Percentiles rank a stretch among this genome's conserved stretches.
These are phyloP conservation scores for Pygoscelis antarcticus DNA, from an alignment of 2,113 vertebrate species.

Conservation along the genomic window DNA sequence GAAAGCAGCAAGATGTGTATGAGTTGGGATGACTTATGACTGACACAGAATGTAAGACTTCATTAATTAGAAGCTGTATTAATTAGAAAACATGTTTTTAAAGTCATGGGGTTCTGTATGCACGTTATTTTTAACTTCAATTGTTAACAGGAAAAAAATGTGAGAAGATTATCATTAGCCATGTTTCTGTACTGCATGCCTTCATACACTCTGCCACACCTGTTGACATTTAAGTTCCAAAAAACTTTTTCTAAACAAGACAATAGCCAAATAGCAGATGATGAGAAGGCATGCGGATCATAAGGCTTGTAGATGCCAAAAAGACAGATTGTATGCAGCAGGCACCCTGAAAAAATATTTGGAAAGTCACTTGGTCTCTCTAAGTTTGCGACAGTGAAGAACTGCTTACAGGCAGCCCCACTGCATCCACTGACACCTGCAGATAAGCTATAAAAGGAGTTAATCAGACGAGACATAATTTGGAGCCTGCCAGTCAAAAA, in stretches of 20 bases:
- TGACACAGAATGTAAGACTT: neutral
- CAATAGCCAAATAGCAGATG: conserved; percentile 12
- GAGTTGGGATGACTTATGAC: neutral
- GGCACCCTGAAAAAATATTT: conserved; percentile 34
- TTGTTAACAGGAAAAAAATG: neutral
- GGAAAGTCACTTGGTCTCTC: conserved; percentile 14
- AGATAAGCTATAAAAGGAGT: neutral
- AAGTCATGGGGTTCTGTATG: neutral
- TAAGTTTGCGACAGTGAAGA: conserved; percentile 32
- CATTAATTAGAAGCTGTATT: conserved; percentile 23
- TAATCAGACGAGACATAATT: neutral
- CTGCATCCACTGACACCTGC: conserved; percentile 1
- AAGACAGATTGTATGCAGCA: conserved; percentile 42
- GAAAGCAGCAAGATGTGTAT: neutral
- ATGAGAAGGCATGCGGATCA: neutral
- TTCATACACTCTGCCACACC: conserved; percentile 4
- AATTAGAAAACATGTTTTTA: conserved; percentile 12
- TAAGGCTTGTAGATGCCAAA: conserved; percentile 9
- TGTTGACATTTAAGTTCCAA: conserved; percentile 49
- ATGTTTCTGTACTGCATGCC: neutral
- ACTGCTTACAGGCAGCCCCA: neutral
- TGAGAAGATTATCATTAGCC: conserved; percentile 28
- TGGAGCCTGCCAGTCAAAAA: neutral
- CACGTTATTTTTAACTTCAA: conserved; percentile 18
- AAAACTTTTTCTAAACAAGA: conserved; percentile 31